A percentile compares a stretch with the other conserved stretches of the same genome.
Conservation (phyloP, 2,797 vertebrate species). For the Labeo calbasu region DNA sequence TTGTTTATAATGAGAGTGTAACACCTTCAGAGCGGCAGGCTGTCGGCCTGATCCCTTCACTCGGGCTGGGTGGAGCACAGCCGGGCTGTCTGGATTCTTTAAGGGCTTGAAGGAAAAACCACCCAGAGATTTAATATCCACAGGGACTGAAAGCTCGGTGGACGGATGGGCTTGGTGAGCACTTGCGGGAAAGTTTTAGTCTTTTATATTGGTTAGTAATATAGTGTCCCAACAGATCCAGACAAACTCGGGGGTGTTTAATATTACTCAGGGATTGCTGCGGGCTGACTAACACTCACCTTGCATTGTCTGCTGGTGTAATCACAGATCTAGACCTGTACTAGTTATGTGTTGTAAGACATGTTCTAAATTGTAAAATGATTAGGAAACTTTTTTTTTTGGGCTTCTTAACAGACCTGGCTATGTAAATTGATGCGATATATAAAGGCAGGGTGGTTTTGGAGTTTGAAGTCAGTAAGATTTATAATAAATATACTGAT, state of each 20-base stretch:
- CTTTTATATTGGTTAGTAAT: conserved; percentile 79
- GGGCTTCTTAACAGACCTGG: conserved; percentile 52
- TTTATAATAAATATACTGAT: background rate
- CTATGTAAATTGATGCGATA: background rate
- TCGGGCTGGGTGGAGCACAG: conserved; percentile 61
- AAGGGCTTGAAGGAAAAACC: conserved; percentile 68
- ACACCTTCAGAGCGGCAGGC: conserved; percentile 49
- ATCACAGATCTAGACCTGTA: conserved; percentile 68
- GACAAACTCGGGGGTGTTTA: conserved; percentile 76
- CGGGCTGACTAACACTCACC: conserved; percentile 73
- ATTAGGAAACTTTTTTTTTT: conserved; percentile 60
- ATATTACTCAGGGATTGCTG: conserved; percentile 73
- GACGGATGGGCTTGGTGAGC: conserved; percentile 63
- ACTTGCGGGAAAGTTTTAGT: conserved; percentile 70
- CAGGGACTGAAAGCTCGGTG: conserved; percentile 69
- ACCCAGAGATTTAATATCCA: conserved; percentile 74
- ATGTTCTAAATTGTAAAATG: conserved; percentile 67
- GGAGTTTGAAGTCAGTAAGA: background rate
- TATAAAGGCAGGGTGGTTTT: background rate
- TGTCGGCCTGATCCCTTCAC: conserved; percentile 56
- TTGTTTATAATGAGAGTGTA: conserved; percentile 55
- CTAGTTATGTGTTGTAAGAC: conserved; percentile 29
- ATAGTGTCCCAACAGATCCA: conserved; percentile 64
- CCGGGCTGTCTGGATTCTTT: conserved; percentile 62
- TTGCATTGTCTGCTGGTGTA: conserved; percentile 74